A percentile compares a stretch with the other conserved stretches of the same genome.
These are phyloP conservation scores for Adelphocoris suturalis DNA, from an alignment of 2,888 invertebrate genomes.

Conservation along the genomic window DNA sequence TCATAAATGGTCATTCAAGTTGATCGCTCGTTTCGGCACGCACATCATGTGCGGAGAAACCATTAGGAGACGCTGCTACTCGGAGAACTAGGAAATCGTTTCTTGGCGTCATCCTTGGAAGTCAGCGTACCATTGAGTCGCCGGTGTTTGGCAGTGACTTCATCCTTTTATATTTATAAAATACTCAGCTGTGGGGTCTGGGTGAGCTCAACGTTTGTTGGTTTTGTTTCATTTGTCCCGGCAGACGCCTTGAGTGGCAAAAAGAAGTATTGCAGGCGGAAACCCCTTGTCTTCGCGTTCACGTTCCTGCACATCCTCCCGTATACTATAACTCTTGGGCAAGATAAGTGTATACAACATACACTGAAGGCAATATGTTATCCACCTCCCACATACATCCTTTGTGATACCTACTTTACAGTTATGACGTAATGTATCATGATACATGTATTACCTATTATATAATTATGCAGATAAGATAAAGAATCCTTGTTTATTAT, in stretches of 20 bases:
- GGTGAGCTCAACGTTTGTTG: constrained; percentile 23
- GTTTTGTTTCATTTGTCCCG: constrained; percentile 9
- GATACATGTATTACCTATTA: too few relatives aligned
- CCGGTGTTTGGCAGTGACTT: constrained; percentile 17
- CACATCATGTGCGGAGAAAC: background rate
- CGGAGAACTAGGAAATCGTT: background rate
- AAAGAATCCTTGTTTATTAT: too few relatives aligned
- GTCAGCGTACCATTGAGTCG: background rate
- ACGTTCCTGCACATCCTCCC: background rate
- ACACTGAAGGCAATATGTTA: too few relatives aligned
- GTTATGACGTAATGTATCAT: too few relatives aligned
- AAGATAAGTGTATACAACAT: background rate
- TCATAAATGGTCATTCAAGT: background rate
- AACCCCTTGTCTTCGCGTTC: background rate
- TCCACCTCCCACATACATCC: too few relatives aligned
- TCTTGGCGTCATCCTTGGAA: background rate
- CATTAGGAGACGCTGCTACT: background rate
- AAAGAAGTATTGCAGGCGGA: background rate
- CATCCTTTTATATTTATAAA: constrained; percentile 12
- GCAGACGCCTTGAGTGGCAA: constrained; percentile 18
- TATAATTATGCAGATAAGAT: too few relatives aligned
- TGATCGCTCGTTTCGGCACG: background rate
- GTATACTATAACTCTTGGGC: background rate
- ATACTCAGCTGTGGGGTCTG: background rate
- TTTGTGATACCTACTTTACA: too few relatives aligned